Evolutionary conservation across 2,888 invertebrate genomes (phyloP).

Genomic region (Drosophila peninsularis): DNA sequence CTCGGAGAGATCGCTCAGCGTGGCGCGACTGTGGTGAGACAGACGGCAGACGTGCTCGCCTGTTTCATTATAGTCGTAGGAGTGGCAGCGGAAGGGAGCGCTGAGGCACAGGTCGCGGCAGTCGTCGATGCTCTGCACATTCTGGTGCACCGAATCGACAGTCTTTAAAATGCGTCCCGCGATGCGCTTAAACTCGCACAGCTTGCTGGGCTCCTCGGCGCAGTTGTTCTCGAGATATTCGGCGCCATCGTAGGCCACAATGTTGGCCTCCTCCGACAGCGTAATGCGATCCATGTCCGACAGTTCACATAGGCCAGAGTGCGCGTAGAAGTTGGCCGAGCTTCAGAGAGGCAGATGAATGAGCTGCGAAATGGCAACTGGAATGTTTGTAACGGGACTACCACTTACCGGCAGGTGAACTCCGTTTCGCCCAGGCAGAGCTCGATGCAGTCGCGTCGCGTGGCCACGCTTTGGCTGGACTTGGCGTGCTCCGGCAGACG

Average conservation of each 20-base stretch:
- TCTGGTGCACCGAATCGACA: slow-evolving; percentile 96
- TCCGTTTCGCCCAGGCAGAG: slow-evolving; percentile 95
- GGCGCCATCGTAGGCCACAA: slow-evolving; percentile 89
- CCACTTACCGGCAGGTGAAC: slow-evolving; percentile 95
- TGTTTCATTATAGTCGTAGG: slow-evolving; percentile 96
- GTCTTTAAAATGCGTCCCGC: slow-evolving; percentile 95
- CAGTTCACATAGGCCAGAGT: slow-evolving; percentile 93
- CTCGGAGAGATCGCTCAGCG: slow-evolving; percentile 94
- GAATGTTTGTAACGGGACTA: slow-evolving; percentile 50
- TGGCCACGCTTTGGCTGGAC: slow-evolving; percentile 90
- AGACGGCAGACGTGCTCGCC: slow-evolving; percentile 96
- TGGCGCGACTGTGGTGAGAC: slow-evolving; percentile 94
- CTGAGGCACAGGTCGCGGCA: slow-evolving; percentile 95
- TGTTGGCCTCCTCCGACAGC: slow-evolving; percentile 92
- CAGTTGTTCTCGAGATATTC: slow-evolving; percentile 97
- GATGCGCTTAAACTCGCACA: slow-evolving; percentile 96
- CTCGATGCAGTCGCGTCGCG: slow-evolving; percentile 95
- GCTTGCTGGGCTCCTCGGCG: slow-evolving; percentile 95
- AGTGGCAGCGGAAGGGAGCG: slow-evolving; percentile 95
- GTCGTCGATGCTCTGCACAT: slow-evolving; percentile 93
- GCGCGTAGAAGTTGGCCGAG: slow-evolving; percentile 95
- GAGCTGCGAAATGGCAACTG: slow-evolving; percentile 56
- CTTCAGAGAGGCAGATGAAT: slow-evolving; percentile 86
- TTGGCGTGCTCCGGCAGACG: slow-evolving; percentile 92
- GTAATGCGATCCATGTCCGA: slow-evolving; percentile 97